These are phyloP conservation scores for Drosophila nigritarsus DNA, from an alignment of 2,888 invertebrate species.

Conservation along the genomic window DNA sequence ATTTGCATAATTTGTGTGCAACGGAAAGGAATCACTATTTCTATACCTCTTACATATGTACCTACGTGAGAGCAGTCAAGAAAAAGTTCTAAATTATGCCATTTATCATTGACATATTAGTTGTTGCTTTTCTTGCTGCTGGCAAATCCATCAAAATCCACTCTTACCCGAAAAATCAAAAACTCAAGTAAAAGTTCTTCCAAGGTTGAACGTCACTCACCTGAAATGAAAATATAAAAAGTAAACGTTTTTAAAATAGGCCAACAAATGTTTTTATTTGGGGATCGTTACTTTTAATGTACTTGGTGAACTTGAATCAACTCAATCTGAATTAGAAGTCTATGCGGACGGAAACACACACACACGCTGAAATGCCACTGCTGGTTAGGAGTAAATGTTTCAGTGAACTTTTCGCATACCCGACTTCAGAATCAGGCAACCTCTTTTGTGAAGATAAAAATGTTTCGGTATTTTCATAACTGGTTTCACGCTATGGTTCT, in stretches of 20 bases:
- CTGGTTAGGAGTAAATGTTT: not conserved
- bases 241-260: not conserved
- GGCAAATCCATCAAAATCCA: constrained; percentile 20
- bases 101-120: constrained; percentile 72
- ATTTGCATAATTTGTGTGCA: constrained; percentile 77
- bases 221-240: constrained; percentile 52
- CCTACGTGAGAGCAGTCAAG: not conserved
- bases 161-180: constrained; percentile 18
- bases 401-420: not conserved
- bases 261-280: not conserved
- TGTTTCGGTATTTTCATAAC: not conserved
- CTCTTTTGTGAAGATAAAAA: not conserved
- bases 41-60: constrained; percentile 4
- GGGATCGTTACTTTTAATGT: constrained; percentile 16
- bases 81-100: constrained; percentile 32
- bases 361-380: not conserved
- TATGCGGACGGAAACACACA: not conserved
- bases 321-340: not conserved
- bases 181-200: not conserved
- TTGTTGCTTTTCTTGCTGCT: not conserved
- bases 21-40: constrained; percentile 28
- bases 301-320: constrained; percentile 20
- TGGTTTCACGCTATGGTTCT: not conserved
- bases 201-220: constrained; percentile 55
- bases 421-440: not conserved